A percentile compares a stretch with the other conserved stretches of the same genome.
Evolutionary conservation across 2,797 vertebrate genomes (phyloP).

Genomic region (Decapterus maruadsi): DNA sequence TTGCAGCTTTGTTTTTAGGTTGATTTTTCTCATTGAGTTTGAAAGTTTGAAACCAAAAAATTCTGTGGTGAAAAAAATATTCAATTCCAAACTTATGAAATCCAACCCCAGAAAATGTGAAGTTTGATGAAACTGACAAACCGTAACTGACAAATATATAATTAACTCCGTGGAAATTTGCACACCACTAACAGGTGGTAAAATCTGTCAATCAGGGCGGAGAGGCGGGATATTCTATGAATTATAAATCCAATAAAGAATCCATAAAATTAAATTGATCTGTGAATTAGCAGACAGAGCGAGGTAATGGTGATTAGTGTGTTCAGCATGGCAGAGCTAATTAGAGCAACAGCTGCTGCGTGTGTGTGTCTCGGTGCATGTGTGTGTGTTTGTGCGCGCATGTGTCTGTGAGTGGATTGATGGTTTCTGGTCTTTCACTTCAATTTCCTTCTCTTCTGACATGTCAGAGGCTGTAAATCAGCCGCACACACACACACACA

Average conservation of each 20-base stretch:
- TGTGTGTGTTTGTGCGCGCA: constrained; percentile 4
- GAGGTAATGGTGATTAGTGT: constrained; percentile 81
- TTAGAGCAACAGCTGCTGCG: constrained; percentile 76
- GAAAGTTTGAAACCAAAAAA: not conserved
- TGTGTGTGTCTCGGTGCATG: not conserved
- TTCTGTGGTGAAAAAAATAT: not conserved
- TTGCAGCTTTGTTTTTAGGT: no score
- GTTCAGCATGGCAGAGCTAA: constrained; percentile 78
- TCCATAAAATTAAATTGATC: constrained; percentile 85
- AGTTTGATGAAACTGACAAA: constrained; percentile 42
- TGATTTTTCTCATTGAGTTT: not conserved
- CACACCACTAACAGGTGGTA: constrained; percentile 72
- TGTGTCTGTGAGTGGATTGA: constrained; percentile 55
- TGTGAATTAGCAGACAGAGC: constrained; percentile 83
- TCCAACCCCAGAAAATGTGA: constrained; percentile 28
- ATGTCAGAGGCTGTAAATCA: constrained; percentile 76
- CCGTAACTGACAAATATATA: constrained; percentile 57
- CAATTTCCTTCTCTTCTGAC: constrained; percentile 75
- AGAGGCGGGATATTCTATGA: constrained; percentile 67
- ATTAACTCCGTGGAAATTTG: constrained; percentile 53
- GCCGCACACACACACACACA: constrained; percentile 43
- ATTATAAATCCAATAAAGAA: constrained; percentile 83
- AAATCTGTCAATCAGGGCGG: constrained; percentile 71
- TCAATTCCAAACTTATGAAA: constrained; percentile 12
- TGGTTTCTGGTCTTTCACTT: constrained; percentile 72